A percentile compares a stretch with the other conserved stretches of the same genome.
These are phyloP conservation scores for Gopherus evgoodei DNA, from an alignment of 2,113 vertebrate genomes.

Conservation along the genomic window DNA sequence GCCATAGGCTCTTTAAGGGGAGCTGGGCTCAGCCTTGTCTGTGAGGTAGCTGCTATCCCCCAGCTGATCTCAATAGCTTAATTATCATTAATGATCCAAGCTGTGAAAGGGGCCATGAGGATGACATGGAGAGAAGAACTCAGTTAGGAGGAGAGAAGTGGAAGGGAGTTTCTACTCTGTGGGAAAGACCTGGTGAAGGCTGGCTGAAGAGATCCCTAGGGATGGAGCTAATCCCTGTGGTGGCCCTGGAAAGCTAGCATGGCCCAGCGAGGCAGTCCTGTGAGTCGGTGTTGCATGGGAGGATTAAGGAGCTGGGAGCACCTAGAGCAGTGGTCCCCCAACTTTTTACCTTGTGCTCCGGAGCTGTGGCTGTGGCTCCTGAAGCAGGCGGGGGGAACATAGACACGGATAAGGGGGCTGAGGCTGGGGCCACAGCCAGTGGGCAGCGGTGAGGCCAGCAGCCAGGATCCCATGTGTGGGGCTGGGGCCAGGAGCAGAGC, in stretches of 20 bases:
- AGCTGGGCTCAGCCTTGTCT: not conserved
- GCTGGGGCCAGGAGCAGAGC: no score
- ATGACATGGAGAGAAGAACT: not conserved
- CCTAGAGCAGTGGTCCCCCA: no score
- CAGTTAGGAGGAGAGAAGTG: not conserved
- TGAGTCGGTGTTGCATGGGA: not conserved
- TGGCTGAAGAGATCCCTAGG: not conserved
- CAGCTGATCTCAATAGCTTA: not conserved
- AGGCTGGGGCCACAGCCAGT: no score
- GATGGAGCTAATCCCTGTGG: not conserved
- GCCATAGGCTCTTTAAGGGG: not conserved
- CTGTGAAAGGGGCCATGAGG: not conserved
- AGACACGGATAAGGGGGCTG: no score
- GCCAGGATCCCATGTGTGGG: no score
- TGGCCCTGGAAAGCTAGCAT: not conserved
- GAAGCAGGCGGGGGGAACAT: no score
- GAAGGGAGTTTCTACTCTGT: not conserved
- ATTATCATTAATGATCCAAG: not conserved
- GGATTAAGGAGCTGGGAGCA: not conserved
- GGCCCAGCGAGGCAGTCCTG: not conserved
- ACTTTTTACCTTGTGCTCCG: no score
- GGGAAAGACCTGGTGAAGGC: not conserved
- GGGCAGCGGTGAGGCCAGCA: no score
- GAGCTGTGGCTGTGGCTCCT: no score
- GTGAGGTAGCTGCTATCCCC: not conserved